phyloP scores from a whole-genome alignment of 2,888 invertebrate genomes.

The Lasiommata megera region DNA sequence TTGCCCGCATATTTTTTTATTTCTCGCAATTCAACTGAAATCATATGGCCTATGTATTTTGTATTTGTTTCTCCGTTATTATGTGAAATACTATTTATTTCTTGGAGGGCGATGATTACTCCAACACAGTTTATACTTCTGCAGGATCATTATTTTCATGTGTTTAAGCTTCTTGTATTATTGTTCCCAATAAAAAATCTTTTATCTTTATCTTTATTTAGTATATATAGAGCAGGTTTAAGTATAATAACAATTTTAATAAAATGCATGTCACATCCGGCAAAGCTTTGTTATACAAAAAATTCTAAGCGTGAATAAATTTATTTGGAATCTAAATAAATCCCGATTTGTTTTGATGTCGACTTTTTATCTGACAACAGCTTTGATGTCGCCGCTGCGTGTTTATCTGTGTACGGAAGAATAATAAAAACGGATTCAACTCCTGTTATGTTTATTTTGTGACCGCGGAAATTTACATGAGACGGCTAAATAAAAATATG shows the following conservation, averaged over 20 bases:
- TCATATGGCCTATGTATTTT: too few relatives aligned
- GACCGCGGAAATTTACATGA: not conserved
- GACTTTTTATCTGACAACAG: slow-evolving; percentile 11
- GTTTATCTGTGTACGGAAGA: slow-evolving; percentile 5
- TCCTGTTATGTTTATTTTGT: not conserved
- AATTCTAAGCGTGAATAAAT: not conserved
- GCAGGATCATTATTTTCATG: too few relatives aligned
- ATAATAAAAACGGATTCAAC: not conserved
- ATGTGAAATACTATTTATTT: too few relatives aligned
- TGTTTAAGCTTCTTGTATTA: too few relatives aligned
- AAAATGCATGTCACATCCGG: not conserved
- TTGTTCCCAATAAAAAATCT: too few relatives aligned
- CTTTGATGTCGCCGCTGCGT: slow-evolving; percentile 1
- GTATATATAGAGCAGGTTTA: too few relatives aligned
- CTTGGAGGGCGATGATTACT: too few relatives aligned
- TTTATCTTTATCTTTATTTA: too few relatives aligned
- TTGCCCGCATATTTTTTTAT: too few relatives aligned
- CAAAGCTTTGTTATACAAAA: not conserved
- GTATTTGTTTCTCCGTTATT: too few relatives aligned
- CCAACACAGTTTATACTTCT: too few relatives aligned
- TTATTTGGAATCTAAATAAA: slow-evolving; percentile 5
- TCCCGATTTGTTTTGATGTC: slow-evolving; percentile 3
- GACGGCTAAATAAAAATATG: not conserved
- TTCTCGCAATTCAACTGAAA: too few relatives aligned
- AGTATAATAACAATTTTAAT: not conserved